phyloP scores from a whole-genome alignment of 2,888 invertebrate species.

The Eristalis tenax region DNA sequence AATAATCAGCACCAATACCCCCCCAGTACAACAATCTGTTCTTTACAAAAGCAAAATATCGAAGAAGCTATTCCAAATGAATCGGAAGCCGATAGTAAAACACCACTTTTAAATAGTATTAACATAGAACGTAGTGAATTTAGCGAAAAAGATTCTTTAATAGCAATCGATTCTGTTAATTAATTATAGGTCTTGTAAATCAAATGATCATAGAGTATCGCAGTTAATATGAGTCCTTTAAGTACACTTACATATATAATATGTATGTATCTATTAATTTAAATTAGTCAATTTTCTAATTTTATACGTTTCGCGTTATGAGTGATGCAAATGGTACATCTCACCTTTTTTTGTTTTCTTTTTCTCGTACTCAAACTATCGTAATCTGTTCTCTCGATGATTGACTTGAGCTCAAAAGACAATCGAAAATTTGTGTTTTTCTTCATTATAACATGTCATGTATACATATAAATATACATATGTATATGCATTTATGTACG shows the following conservation, averaged over 20 bases:
- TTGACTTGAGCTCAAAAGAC: constrained; percentile 63
- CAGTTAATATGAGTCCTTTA: neutral
- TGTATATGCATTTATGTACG: constrained; percentile 1
- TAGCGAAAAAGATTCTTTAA: constrained; percentile 67
- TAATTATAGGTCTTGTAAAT: constrained; percentile 50
- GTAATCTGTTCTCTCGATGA: constrained; percentile 17
- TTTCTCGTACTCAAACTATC: constrained; percentile 22
- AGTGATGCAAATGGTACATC: constrained; percentile 14
- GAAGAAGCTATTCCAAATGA: constrained; percentile 64
- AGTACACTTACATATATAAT: constrained; percentile 17
- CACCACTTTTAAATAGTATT: constrained; percentile 76
- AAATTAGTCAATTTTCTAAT: constrained; percentile 61
- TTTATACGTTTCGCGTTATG: constrained; percentile 59
- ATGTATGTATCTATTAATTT: constrained; percentile 22
- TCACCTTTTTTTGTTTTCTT: neutral
- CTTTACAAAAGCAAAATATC: constrained; percentile 16
- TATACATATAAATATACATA: neutral
- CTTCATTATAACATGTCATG: neutral
- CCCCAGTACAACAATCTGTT: constrained; percentile 20
- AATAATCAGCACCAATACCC: constrained; percentile 7
- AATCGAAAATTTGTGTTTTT: constrained; percentile 50
- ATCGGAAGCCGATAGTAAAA: constrained; percentile 77
- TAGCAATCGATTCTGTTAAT: constrained; percentile 61
- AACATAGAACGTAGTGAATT: constrained; percentile 58
- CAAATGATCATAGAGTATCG: constrained; percentile 24